These are phyloP conservation scores for Coreoperca whiteheadi DNA, from an alignment of 2,113 vertebrate species.

Conservation along the genomic window DNA sequence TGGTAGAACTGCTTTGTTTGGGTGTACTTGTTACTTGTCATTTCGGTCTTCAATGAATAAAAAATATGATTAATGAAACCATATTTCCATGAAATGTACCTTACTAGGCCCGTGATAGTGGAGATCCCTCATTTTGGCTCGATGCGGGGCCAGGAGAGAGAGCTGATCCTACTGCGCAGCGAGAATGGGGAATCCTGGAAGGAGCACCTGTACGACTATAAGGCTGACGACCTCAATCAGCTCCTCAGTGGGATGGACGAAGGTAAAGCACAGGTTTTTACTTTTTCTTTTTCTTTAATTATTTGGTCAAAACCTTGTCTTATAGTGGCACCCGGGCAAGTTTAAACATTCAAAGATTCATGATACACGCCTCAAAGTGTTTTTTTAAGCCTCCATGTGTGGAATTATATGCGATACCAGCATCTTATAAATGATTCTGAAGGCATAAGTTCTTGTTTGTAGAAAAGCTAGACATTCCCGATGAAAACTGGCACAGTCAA, in stretches of 20 bases:
- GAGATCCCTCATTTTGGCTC: slow-evolving; percentile 99
- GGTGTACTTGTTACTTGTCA: not conserved
- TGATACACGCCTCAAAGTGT: not conserved
- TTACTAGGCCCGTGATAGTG: slow-evolving; percentile 96
- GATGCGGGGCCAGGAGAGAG: slow-evolving; percentile 95
- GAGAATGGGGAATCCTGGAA: slow-evolving; percentile 98
- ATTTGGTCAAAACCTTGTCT: not conserved
- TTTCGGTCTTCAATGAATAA: not conserved
- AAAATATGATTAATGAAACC: slow-evolving; percentile 11
- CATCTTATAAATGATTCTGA: not conserved
- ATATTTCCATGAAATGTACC: slow-evolving; percentile 57
- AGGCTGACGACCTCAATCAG: slow-evolving; percentile 89
- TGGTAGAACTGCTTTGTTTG: not conserved
- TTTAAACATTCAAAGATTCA: not conserved
- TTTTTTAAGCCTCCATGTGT: not conserved
- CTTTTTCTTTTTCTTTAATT: not conserved
- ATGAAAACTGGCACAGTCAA: too few relatives aligned
- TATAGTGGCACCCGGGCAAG: not conserved
- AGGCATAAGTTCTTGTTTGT: too few relatives aligned
- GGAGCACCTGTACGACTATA: slow-evolving; percentile 96
- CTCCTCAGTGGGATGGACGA: slow-evolving; percentile 99
- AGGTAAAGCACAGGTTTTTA: slow-evolving; percentile 82
- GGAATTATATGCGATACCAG: not conserved
- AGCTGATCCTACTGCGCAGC: slow-evolving; percentile 95
- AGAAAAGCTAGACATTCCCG: not conserved